phyloP scores from a whole-genome alignment of 1,140 invertebrate genomes.

The Zaprionus ornatus region DNA sequence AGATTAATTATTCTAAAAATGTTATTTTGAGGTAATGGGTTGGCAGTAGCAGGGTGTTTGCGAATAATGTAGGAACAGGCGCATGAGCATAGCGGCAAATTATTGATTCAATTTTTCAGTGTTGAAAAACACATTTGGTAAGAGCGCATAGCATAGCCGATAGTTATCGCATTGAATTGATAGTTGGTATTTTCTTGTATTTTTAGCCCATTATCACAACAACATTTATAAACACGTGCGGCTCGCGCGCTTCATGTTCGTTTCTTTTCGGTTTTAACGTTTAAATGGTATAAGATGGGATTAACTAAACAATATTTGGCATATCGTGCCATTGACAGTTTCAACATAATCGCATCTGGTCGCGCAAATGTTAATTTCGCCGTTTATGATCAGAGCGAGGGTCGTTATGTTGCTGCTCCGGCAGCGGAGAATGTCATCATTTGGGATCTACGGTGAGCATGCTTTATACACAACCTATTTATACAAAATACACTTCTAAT shows the following conservation, averaged over 20 bases:
- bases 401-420: conserved; percentile 93
- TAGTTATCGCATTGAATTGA: conserved; percentile 19
- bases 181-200: conserved; percentile 18
- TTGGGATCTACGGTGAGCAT: conserved; percentile 91
- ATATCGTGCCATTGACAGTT: conserved; percentile 91
- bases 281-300: conserved; percentile 88
- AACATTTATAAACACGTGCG: conserved; percentile 66
- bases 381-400: conserved; percentile 89
- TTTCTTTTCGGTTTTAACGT: conserved; percentile 15
- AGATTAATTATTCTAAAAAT: conserved; percentile 10
- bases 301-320: conserved; percentile 98
- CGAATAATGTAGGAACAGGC: conserved; percentile 24
- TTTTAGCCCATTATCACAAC: conserved; percentile 34
- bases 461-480: background rate
- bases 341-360: conserved; percentile 93
- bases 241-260: conserved; percentile 27
- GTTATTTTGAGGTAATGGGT: conserved; percentile 32
- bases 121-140: background rate
- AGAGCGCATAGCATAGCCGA: background rate
- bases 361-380: conserved; percentile 92
- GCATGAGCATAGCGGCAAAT: conserved; percentile 57
- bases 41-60: conserved; percentile 51
- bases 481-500: background rate
- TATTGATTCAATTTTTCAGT: conserved; percentile 20
- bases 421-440: conserved; percentile 96